phyloP scores from a whole-genome alignment of 2,797 vertebrate genomes.

The Macropus fuliginosus region DNA sequence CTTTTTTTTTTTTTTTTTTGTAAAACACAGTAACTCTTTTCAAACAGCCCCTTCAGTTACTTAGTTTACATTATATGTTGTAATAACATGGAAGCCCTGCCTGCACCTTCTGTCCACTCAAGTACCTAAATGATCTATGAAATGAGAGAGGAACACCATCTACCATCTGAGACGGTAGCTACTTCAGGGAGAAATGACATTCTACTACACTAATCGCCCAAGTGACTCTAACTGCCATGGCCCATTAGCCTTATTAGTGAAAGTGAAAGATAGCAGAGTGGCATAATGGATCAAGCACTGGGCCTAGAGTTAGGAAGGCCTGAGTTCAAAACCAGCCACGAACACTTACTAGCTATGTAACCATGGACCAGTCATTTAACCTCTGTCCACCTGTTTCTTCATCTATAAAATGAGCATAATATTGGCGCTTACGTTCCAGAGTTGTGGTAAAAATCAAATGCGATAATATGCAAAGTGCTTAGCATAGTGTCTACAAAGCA shows the following conservation, averaged over 20 bases:
- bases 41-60: neutral
- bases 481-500: neutral
- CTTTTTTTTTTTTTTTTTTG: too few relatives aligned
- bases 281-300: neutral
- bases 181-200: neutral
- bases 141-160: neutral
- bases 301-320: neutral
- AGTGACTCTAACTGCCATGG: neutral
- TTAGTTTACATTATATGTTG: neutral
- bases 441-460: neutral
- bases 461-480: neutral
- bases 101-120: neutral
- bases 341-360: neutral
- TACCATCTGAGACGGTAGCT: neutral
- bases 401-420: neutral
- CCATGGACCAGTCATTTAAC: neutral
- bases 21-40: neutral
- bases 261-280: neutral
- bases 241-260: neutral
- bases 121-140: neutral
- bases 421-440: neutral
- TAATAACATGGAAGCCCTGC: neutral
- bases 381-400: neutral
- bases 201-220: neutral
- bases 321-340: neutral